Evolutionary conservation across 2,113 vertebrate genomes (phyloP).

Genomic region (Ursus arctos): DNA sequence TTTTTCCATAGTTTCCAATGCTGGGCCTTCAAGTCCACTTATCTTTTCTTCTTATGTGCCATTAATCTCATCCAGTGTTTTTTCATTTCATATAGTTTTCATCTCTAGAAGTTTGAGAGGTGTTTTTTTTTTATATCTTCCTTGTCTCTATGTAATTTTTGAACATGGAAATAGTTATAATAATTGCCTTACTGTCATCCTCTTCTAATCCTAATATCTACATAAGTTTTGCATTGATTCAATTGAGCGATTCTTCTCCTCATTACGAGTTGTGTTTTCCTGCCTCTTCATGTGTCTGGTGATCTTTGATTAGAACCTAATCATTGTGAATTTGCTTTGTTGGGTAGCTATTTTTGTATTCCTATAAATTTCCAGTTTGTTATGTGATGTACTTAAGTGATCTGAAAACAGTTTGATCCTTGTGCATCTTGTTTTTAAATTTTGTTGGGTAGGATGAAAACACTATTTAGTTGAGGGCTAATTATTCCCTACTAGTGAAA

Average conservation of each 20-base stretch:
- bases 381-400: neutral
- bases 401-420: neutral
- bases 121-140: neutral
- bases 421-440: neutral
- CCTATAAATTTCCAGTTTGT: neutral
- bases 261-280: neutral
- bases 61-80: conserved; percentile 25
- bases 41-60: neutral
- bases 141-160: neutral
- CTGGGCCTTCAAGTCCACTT: neutral
- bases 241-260: neutral
- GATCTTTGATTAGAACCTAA: conserved; percentile 15
- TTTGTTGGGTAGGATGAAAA: neutral
- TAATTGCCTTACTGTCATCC: neutral
- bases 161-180: neutral
- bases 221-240: neutral
- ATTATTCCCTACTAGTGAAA: neutral
- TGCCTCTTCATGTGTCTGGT: neutral
- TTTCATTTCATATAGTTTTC: neutral
- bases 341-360: conserved; percentile 5
- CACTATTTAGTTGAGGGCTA: neutral
- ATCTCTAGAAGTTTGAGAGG: conserved; percentile 16
- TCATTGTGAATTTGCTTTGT: conserved; percentile 1
- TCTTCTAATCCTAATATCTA: conserved; percentile 26
- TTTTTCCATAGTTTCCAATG: conserved; percentile 10